phyloP scores from a whole-genome alignment of 2,888 invertebrate genomes.

The Amphipyra tragopoginis region DNA sequence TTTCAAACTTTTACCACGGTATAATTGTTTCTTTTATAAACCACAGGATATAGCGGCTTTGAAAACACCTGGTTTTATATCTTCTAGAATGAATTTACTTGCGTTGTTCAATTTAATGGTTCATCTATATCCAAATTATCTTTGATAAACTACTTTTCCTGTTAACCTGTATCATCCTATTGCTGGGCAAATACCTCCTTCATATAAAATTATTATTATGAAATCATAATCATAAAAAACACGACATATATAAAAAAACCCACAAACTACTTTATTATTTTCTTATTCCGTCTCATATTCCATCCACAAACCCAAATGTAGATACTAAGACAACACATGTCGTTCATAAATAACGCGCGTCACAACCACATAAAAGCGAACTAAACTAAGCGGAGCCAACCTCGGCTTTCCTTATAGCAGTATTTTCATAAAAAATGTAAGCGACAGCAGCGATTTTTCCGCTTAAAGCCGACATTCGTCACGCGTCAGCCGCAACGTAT shows the following conservation, averaged over 20 bases:
- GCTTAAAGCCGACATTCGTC: constrained; percentile 70
- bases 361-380: constrained; percentile 48
- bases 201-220: too few species aligned
- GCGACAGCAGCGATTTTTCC: constrained; percentile 68
- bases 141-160: too few species aligned
- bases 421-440: constrained; percentile 68
- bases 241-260: constrained; percentile 2
- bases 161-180: too few species aligned
- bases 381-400: constrained; percentile 48
- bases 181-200: too few species aligned
- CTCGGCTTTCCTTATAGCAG: constrained; percentile 57
- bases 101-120: too few species aligned
- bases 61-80: too few species aligned
- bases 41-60: too few species aligned
- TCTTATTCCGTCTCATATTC: constrained; percentile 38
- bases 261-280: constrained; percentile 22
- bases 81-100: too few species aligned
- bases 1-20: too few species aligned
- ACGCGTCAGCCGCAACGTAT: constrained; percentile 66
- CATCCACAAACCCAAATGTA: constrained; percentile 21
- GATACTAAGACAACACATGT: constrained; percentile 43
- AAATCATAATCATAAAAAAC: neutral
- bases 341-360: constrained; percentile 52
- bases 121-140: too few species aligned
- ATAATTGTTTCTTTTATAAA: too few species aligned